Evolutionary conservation across 2,888 invertebrate genomes (phyloP).

Genomic region (Andrena haemorrhoa): DNA sequence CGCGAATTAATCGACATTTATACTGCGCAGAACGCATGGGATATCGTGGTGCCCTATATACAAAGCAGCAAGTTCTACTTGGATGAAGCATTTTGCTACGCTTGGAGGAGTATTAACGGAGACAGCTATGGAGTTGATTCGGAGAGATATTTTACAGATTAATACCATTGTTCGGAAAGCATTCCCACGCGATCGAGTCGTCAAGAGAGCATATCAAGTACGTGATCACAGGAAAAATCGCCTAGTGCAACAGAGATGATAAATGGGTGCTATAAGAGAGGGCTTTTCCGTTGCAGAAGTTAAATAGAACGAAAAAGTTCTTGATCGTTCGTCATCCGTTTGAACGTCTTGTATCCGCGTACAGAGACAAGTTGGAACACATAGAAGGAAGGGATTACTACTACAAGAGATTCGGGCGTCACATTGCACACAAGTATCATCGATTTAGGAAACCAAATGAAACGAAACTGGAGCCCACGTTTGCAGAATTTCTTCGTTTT

Average conservation of each 20-base stretch:
- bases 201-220: conserved; percentile 69
- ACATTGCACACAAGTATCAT: conserved; percentile 79
- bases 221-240: not conserved
- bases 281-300: conserved; percentile 65
- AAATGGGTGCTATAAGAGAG: not conserved
- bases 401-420: conserved; percentile 79
- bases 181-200: conserved; percentile 70
- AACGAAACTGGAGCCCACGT: conserved; percentile 79
- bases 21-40: conserved; percentile 70
- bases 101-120: conserved; percentile 73
- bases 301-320: conserved; percentile 74
- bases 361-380: conserved; percentile 85
- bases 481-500: conserved; percentile 85
- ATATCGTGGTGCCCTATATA: conserved; percentile 83
- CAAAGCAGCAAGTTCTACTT: conserved; percentile 81
- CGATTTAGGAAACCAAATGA: conserved; percentile 55
- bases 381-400: conserved; percentile 80
- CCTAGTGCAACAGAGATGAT: not conserved
- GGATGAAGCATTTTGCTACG: conserved; percentile 81
- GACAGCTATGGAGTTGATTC: conserved; percentile 66
- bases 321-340: conserved; percentile 86
- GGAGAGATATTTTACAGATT: conserved; percentile 71
- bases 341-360: conserved; percentile 86
- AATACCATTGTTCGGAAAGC: conserved; percentile 77
- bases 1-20: not conserved